These are phyloP conservation scores for Drosophila ohnishii DNA, from an alignment of 1,140 invertebrate genomes.

Conservation along the genomic window DNA sequence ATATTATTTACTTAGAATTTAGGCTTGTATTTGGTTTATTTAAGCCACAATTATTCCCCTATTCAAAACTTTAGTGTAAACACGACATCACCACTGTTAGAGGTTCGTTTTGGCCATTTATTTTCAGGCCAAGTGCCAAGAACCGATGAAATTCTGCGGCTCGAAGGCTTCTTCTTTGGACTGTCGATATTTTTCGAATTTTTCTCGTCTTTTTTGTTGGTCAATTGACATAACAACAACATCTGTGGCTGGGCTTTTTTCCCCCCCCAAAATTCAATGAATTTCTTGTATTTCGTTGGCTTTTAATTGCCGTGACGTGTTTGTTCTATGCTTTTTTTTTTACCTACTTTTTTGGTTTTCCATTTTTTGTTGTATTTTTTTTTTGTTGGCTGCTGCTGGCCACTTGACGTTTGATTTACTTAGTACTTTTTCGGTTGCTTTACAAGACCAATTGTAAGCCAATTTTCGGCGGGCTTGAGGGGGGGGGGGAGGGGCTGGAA, in stretches of 20 bases:
- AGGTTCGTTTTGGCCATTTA: constrained; percentile 19
- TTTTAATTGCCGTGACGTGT: constrained; percentile 79
- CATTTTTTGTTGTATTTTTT: constrained; percentile 16
- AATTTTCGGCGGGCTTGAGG: constrained; percentile 60
- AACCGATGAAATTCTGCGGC: constrained; percentile 43
- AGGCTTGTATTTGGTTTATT: neutral
- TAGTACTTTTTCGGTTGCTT: constrained; percentile 43
- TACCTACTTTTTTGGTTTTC: constrained; percentile 6
- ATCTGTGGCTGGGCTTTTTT: constrained; percentile 36
- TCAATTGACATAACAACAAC: constrained; percentile 51
- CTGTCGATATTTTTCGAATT: constrained; percentile 40
- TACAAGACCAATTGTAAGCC: constrained; percentile 77
- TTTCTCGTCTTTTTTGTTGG: constrained; percentile 26
- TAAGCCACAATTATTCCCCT: neutral
- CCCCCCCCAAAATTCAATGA: constrained; percentile 10
- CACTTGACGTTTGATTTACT: constrained; percentile 66
- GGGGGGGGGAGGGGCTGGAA: neutral
- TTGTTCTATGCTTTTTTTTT: constrained; percentile 54
- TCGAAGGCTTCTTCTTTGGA: constrained; percentile 18
- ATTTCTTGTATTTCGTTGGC: constrained; percentile 50
- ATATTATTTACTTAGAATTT: neutral
- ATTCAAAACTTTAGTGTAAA: neutral
- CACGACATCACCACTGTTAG: constrained; percentile 15
- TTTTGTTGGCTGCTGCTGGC: constrained; percentile 42
- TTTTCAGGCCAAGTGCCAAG: constrained; percentile 44